phyloP scores from a whole-genome alignment of 2,888 invertebrate species.

The Troides helena region DNA sequence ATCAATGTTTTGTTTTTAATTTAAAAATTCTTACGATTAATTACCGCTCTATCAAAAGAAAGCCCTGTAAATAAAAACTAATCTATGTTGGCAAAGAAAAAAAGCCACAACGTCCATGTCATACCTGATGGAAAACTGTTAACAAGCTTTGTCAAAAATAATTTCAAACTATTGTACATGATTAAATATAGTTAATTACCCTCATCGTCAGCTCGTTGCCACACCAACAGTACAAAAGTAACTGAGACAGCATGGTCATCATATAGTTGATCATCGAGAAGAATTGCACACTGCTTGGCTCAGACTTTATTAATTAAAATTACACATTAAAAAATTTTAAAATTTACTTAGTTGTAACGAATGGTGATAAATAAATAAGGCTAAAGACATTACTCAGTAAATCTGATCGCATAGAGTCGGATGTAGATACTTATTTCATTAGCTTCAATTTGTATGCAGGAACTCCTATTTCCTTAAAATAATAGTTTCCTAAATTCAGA shows the following conservation, averaged over 20 bases:
- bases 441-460: too few relatives aligned
- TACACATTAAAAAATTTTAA: background rate
- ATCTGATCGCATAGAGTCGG: too few relatives aligned
- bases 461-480: too few relatives aligned
- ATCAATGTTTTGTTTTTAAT: background rate
- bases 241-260: constrained; percentile 75
- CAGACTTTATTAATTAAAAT: constrained; percentile 45
- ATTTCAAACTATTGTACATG: background rate
- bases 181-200: constrained; percentile 41
- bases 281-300: constrained; percentile 65
- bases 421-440: too few relatives aligned
- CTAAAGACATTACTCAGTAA: too few relatives aligned
- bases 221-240: constrained; percentile 77
- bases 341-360: background rate
- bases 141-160: background rate
- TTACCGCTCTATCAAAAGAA: too few relatives aligned
- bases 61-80: too few relatives aligned
- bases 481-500: too few relatives aligned
- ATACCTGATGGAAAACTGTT: too few relatives aligned
- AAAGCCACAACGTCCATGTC: too few relatives aligned
- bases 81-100: too few relatives aligned
- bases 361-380: too few relatives aligned
- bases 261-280: constrained; percentile 67
- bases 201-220: constrained; percentile 72
- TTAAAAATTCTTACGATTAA: background rate